Conservation (phyloP, 2,113 vertebrate species). For the Cervus canadensis region DNA sequence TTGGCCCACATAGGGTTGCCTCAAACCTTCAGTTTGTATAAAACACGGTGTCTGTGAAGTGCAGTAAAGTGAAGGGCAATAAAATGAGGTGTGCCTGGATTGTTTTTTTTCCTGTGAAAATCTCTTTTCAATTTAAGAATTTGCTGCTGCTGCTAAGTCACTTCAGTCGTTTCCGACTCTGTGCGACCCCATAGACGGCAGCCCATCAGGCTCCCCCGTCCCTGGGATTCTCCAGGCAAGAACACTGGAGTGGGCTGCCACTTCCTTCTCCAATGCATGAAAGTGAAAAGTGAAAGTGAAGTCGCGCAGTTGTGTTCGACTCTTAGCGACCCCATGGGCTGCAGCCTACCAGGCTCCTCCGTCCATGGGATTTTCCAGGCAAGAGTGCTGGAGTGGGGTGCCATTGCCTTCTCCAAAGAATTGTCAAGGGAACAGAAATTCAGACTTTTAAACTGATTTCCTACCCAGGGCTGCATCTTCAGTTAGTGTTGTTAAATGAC, state of each 20-base stretch:
- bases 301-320: too few species aligned
- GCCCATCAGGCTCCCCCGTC: too few species aligned
- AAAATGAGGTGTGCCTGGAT: not conserved
- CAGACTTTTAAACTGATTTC: not conserved
- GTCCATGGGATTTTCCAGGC: too few species aligned
- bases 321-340: too few species aligned
- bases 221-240: too few species aligned
- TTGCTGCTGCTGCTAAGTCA: not conserved
- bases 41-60: not conserved
- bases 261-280: too few species aligned
- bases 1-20: not conserved
- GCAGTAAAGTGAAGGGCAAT: not conserved
- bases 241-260: too few species aligned
- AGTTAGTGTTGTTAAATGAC: not conserved
- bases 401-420: not conserved
- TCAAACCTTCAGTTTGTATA: not conserved
- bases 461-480: not conserved
- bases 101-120: not conserved
- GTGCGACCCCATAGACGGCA: too few species aligned
- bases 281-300: too few species aligned
- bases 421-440: not conserved
- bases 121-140: not conserved
- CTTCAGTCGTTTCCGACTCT: too few species aligned
- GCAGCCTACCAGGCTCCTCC: too few species aligned
- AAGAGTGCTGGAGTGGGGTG: too few species aligned